Evolutionary conservation across 2,888 invertebrate genomes (phyloP).

Genomic region (Eupithecia insigniata): DNA sequence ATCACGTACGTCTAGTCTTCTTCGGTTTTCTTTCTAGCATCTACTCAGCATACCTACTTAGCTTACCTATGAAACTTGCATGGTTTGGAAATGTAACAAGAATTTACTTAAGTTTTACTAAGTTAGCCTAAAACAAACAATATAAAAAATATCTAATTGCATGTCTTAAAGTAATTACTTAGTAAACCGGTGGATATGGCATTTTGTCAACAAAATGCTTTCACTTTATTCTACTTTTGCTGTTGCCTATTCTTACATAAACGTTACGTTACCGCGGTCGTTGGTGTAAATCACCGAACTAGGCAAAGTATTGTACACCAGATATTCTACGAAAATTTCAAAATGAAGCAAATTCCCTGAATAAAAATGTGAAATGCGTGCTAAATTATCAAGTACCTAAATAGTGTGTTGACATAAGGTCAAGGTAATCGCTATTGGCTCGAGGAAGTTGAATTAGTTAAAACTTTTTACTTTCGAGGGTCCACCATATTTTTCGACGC

Average conservation of each 20-base stretch:
- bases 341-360: background rate
- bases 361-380: background rate
- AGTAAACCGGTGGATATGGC: background rate
- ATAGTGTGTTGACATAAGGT: background rate
- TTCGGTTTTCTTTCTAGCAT: background rate
- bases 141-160: background rate
- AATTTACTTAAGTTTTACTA: too few species aligned
- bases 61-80: background rate
- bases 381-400: background rate
- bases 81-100: background rate
- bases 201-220: constrained; percentile 9
- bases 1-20: background rate
- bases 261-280: constrained; percentile 8
- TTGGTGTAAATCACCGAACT: background rate
- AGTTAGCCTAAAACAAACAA: background rate
- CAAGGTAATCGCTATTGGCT: background rate
- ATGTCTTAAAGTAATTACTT: background rate
- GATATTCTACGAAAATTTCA: background rate
- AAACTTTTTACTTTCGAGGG: background rate
- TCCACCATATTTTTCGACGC: background rate
- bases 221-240: constrained; percentile 5
- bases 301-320: background rate
- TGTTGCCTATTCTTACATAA: constrained; percentile 12
- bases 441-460: background rate
- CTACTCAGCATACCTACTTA: background rate